These are phyloP conservation scores for Apodemia mormo DNA, from an alignment of 2,888 invertebrate species.

Conservation along the genomic window DNA sequence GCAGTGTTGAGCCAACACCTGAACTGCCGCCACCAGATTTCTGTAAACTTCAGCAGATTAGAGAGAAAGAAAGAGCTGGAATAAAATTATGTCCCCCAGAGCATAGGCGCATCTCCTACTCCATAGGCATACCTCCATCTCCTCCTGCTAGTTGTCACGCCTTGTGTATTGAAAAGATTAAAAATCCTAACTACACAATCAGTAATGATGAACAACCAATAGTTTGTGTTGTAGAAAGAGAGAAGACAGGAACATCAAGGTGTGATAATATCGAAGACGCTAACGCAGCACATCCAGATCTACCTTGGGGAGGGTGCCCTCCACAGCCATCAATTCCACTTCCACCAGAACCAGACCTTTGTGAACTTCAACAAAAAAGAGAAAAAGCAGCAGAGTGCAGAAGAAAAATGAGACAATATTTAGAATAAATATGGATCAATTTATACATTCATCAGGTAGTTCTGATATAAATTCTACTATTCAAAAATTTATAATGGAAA, in stretches of 20 bases:
- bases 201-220: constrained; percentile 33
- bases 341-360: constrained; percentile 49
- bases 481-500: constrained; percentile 40
- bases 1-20: constrained; percentile 46
- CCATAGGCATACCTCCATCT: constrained; percentile 36
- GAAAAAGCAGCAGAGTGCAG: constrained; percentile 46
- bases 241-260: constrained; percentile 45
- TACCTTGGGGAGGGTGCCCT: constrained; percentile 49
- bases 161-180: constrained; percentile 59
- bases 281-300: constrained; percentile 41
- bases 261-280: constrained; percentile 48
- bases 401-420: constrained; percentile 52
- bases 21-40: constrained; percentile 49
- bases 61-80: constrained; percentile 50
- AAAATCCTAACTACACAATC: constrained; percentile 48
- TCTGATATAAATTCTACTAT: constrained; percentile 41
- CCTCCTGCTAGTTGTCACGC: constrained; percentile 48
- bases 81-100: constrained; percentile 51
- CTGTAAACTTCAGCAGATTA: constrained; percentile 49
- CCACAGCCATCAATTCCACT: constrained; percentile 48
- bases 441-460: constrained; percentile 28
- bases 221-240: constrained; percentile 48
- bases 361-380: constrained; percentile 47
- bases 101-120: constrained; percentile 31
- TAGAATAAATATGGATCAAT: constrained; percentile 49